phyloP scores from a whole-genome alignment of 2,797 vertebrate species.

The Cephalopachus bancanus region DNA sequence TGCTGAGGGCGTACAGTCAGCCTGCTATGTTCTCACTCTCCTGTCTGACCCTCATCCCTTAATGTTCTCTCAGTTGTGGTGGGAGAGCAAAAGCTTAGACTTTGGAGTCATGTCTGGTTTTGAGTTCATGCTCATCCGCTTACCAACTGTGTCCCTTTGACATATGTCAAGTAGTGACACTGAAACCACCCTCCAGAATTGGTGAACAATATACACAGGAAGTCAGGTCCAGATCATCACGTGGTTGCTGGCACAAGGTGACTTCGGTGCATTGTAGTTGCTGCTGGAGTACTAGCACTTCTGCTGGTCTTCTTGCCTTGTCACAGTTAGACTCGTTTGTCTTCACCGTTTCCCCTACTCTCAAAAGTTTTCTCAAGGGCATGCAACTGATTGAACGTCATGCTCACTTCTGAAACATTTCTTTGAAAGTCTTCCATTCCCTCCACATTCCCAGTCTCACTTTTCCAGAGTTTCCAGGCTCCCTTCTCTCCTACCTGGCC shows the following conservation, averaged over 20 bases:
- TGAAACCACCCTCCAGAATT: neutral
- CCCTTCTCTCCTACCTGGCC: neutral
- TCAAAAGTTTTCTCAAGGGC: neutral
- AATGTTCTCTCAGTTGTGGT: conserved; percentile 9
- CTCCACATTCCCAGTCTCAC: neutral
- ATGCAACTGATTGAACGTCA: neutral
- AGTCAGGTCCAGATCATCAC: neutral
- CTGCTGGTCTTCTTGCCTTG: neutral
- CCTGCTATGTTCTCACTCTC: neutral
- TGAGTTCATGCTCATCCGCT: neutral
- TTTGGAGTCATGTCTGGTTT: conserved; percentile 33
- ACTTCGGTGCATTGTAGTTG: neutral
- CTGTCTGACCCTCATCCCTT: neutral
- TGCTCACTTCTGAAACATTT: conserved; percentile 23
- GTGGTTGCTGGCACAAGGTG: neutral
- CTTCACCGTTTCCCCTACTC: neutral
- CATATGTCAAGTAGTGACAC: neutral
- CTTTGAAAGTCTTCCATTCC: neutral
- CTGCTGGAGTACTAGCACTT: neutral
- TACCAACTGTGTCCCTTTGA: neutral
- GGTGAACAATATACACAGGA: neutral
- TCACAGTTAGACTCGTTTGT: neutral
- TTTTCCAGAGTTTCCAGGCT: neutral
- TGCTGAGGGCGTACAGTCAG: neutral
- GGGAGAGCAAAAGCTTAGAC: neutral